A percentile compares a stretch with the other conserved stretches of the same genome.
Evolutionary conservation across 2,888 invertebrate species (phyloP).

Genomic region (Portevinia maculata): DNA sequence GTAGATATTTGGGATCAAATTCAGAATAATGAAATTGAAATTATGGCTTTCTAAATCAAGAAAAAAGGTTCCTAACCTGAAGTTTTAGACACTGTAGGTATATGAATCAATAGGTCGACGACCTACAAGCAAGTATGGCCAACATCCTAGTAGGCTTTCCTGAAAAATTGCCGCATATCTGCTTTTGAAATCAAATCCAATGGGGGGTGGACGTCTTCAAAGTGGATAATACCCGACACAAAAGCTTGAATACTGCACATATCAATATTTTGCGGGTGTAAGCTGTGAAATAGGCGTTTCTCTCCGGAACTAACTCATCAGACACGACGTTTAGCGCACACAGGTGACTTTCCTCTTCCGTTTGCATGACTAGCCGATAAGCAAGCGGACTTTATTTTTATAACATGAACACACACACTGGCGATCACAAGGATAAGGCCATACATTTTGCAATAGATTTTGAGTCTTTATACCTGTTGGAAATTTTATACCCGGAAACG

Average conservation of each 20-base stretch:
- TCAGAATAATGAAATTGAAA: no score
- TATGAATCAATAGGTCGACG: slow-evolving; percentile 4
- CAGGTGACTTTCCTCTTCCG: slow-evolving; percentile 70
- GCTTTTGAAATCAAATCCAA: slow-evolving; percentile 61
- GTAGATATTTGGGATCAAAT: no score
- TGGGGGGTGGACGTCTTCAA: slow-evolving; percentile 61
- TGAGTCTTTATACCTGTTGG: no score
- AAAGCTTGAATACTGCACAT: neutral
- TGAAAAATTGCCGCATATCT: slow-evolving; percentile 52
- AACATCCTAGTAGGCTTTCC: slow-evolving; percentile 39
- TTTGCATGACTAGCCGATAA: slow-evolving; percentile 69
- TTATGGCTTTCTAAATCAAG: no score
- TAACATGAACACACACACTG: no score
- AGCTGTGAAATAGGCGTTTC: slow-evolving; percentile 68
- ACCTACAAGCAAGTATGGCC: neutral
- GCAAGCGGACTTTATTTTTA: slow-evolving; percentile 27
- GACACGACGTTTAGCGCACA: slow-evolving; percentile 72
- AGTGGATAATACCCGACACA: slow-evolving; percentile 52
- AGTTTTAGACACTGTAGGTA: neutral
- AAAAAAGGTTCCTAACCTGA: no score
- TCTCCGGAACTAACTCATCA: slow-evolving; percentile 70
- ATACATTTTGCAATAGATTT: no score
- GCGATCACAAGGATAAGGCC: no score
- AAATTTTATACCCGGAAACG: no score
- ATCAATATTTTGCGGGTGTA: slow-evolving; percentile 21